A percentile compares a stretch with the other conserved stretches of the same genome.
phyloP scores from a whole-genome alignment of 2,888 invertebrate genomes.

The Hybos culiciformis region DNA sequence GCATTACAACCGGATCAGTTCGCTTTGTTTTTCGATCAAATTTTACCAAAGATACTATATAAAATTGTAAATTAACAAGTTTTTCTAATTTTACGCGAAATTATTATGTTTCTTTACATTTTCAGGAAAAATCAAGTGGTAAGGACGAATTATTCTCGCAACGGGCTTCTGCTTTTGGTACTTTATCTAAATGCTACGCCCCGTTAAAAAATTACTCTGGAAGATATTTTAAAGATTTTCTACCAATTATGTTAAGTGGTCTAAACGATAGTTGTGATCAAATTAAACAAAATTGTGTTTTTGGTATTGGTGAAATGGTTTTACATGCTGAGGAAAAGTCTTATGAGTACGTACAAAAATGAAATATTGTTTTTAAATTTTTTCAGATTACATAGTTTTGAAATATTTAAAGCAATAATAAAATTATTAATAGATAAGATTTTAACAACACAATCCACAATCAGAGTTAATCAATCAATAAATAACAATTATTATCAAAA shows the following conservation, averaged over 20 bases:
- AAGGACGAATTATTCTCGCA: too few relatives aligned
- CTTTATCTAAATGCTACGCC: slow-evolving; percentile 56
- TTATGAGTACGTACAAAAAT: slow-evolving; percentile 46
- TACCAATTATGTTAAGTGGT: slow-evolving; percentile 47
- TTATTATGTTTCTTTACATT: too few relatives aligned
- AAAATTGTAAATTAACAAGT: slow-evolving; percentile 44
- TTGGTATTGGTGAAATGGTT: slow-evolving; percentile 59
- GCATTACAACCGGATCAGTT: slow-evolving; percentile 51
- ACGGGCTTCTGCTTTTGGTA: slow-evolving; percentile 59
- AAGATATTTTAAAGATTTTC: slow-evolving; percentile 45
- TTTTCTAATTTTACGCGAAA: too few relatives aligned
- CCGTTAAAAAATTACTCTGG: slow-evolving; percentile 43
- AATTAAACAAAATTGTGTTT: slow-evolving; percentile 63
- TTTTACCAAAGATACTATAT: slow-evolving; percentile 46
- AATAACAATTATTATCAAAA: too few relatives aligned
- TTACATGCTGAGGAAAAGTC: slow-evolving; percentile 49
- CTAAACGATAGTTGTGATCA: slow-evolving; percentile 50
- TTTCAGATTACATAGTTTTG: not conserved
- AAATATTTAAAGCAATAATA: not conserved
- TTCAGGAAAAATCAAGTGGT: too few relatives aligned
- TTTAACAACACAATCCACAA: too few relatives aligned
- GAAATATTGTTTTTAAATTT: too few relatives aligned
- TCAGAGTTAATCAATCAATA: too few relatives aligned
- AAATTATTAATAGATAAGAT: too few relatives aligned
- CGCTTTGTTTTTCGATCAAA: slow-evolving; percentile 48